Conservation (phyloP, 2,888 invertebrate genomes). For the Amphipyra berbera region DNA sequence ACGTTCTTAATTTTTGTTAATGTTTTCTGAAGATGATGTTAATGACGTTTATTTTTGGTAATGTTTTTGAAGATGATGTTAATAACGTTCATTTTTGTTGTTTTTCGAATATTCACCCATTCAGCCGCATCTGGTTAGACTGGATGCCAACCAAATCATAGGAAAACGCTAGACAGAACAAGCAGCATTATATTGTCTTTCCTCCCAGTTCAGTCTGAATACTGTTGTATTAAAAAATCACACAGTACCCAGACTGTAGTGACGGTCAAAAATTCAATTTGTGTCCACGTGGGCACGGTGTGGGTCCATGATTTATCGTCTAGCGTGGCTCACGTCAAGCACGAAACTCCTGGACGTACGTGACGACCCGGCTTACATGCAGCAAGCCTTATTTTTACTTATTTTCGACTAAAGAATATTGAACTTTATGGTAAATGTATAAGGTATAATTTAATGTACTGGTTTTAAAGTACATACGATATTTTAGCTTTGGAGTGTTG, state of each 20-base stretch:
- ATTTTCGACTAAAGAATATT: background rate
- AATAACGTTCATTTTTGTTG: too few relatives aligned
- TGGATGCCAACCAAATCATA: too few relatives aligned
- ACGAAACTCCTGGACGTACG: conserved; percentile 49
- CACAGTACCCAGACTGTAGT: conserved; percentile 19
- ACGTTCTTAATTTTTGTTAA: too few relatives aligned
- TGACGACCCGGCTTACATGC: conserved; percentile 36
- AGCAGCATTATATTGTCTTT: too few relatives aligned
- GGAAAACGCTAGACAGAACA: too few relatives aligned
- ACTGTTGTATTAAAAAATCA: conserved; percentile 33
- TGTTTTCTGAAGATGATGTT: too few relatives aligned
- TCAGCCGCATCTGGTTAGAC: too few relatives aligned
- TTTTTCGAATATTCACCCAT: too few relatives aligned
- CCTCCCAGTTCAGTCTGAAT: background rate
- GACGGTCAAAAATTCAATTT: conserved; percentile 56
- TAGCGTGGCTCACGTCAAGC: conserved; percentile 38
- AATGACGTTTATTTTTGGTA: too few relatives aligned
- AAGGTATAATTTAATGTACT: background rate
- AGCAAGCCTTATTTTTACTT: conserved; percentile 8
- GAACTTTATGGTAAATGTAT: background rate
- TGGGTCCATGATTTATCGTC: conserved; percentile 54
- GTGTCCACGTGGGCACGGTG: conserved; percentile 36
- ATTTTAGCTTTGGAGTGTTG: background rate
- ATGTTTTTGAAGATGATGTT: too few relatives aligned
- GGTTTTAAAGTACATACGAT: background rate